phyloP scores from a whole-genome alignment of 2,888 invertebrate genomes.

The Morpho achilles region DNA sequence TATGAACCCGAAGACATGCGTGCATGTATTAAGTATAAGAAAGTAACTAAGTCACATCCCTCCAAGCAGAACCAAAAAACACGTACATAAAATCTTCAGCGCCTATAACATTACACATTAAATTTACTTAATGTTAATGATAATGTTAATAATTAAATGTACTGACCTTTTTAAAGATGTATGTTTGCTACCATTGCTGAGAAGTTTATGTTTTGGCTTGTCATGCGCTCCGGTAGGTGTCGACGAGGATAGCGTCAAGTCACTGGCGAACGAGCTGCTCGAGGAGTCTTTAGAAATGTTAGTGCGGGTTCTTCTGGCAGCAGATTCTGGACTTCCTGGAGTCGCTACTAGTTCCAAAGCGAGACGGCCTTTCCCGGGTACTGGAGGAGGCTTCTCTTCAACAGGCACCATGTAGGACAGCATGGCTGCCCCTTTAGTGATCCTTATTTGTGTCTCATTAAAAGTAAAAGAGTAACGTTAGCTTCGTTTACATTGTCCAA shows the following conservation, averaged over 20 bases:
- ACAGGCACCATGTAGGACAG: constrained; percentile 89
- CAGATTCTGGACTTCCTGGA: constrained; percentile 59
- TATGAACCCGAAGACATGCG: too few species aligned
- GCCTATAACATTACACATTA: too few species aligned
- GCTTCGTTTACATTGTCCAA: constrained; percentile 9
- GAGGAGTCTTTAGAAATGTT: constrained; percentile 83
- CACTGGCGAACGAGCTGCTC: constrained; percentile 83
- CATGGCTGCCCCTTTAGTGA: constrained; percentile 66
- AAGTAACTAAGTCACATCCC: too few species aligned
- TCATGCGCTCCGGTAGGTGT: constrained; percentile 82
- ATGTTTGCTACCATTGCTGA: constrained; percentile 85
- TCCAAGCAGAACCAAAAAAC: too few species aligned
- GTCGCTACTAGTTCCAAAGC: constrained; percentile 56
- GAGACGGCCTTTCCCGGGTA: constrained; percentile 73
- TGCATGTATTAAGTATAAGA: too few species aligned
- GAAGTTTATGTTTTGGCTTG: constrained; percentile 83
- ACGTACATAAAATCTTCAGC: too few species aligned
- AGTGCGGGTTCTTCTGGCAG: constrained; percentile 48
- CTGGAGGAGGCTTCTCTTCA: constrained; percentile 86
- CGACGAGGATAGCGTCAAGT: constrained; percentile 82
- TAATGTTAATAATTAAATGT: background rate
- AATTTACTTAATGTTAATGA: background rate
- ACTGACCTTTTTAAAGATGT: constrained; percentile 84
- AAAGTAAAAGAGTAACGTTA: constrained; percentile 10
- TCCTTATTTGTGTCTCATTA: constrained; percentile 27